phyloP scores from a whole-genome alignment of 2,797 vertebrate genomes.

The Amphiprion clarkii region DNA sequence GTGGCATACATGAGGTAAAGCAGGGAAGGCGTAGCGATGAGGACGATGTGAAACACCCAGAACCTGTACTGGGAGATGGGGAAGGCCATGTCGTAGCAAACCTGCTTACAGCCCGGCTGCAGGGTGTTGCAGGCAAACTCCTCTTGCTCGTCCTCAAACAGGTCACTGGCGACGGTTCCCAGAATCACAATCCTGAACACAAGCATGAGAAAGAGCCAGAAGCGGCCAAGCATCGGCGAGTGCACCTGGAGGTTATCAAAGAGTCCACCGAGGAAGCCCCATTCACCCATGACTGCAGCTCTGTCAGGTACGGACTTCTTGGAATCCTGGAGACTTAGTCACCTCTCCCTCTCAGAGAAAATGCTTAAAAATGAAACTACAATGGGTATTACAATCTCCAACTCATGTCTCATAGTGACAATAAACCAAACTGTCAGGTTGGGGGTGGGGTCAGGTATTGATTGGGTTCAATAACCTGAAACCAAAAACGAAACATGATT shows the following conservation, averaged over 20 bases:
- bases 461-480: slow-evolving; percentile 10
- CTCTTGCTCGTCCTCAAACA: slow-evolving; percentile 93
- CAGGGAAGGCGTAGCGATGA: slow-evolving; percentile 91
- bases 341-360: not conserved
- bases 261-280: slow-evolving; percentile 88
- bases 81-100: slow-evolving; percentile 92
- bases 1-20: slow-evolving; percentile 91
- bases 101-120: slow-evolving; percentile 94
- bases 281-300: slow-evolving; percentile 88
- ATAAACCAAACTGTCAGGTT: not conserved
- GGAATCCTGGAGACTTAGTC: not conserved
- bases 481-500: slow-evolving; percentile 21
- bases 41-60: slow-evolving; percentile 95
- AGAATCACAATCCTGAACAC: slow-evolving; percentile 94
- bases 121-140: slow-evolving; percentile 95
- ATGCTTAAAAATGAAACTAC: slow-evolving; percentile 13
- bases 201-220: slow-evolving; percentile 95
- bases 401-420: not conserved
- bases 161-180: slow-evolving; percentile 92
- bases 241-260: slow-evolving; percentile 89
- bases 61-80: slow-evolving; percentile 96
- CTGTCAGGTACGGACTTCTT: not conserved
- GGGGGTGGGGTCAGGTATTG: not conserved
- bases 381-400: not conserved
- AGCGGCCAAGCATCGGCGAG: slow-evolving; percentile 92